These are phyloP conservation scores for Pangasianodon gigas DNA, from an alignment of 2,113 vertebrate genomes.

Conservation along the genomic window DNA sequence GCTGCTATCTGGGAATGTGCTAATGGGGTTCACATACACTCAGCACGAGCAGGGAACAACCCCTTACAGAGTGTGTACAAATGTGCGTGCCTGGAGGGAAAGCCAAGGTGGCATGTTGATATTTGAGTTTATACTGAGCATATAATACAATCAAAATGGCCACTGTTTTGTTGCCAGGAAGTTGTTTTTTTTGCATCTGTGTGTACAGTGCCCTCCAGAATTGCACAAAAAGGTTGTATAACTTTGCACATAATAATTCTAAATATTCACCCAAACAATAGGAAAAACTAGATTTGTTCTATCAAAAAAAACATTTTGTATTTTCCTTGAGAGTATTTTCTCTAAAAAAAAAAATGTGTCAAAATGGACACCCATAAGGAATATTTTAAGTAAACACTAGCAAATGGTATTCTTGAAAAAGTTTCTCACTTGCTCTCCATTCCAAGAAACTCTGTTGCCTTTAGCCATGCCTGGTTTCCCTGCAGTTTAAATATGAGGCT, in stretches of 20 bases:
- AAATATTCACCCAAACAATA: not conserved
- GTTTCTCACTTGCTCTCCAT: too few species aligned
- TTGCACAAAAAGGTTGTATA: not conserved
- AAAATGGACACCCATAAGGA: not conserved
- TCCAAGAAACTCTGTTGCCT: not conserved
- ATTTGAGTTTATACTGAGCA: not conserved
- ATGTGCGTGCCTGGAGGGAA: slow-evolving; percentile 45
- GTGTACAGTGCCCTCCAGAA: not conserved
- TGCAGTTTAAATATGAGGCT: not conserved
- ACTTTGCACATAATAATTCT: not conserved
- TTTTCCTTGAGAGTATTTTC: not conserved
- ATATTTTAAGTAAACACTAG: not conserved
- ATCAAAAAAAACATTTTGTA: not conserved
- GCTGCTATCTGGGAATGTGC: slow-evolving; percentile 81
- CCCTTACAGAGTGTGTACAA: slow-evolving; percentile 48
- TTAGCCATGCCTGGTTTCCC: not conserved
- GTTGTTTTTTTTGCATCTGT: not conserved
- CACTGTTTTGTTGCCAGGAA: not conserved
- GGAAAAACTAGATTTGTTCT: not conserved
- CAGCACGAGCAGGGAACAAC: slow-evolving; percentile 69
- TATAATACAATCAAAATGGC: not conserved
- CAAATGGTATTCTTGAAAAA: not conserved
- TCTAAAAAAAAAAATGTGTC: not conserved
- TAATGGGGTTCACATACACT: slow-evolving; percentile 80
- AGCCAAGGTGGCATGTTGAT: slow-evolving; percentile 23